Evolutionary conservation across 2,888 invertebrate genomes (phyloP), one percentile per base, ranked within the genome.

Genomic region (Amphipyra berbera): DNA sequence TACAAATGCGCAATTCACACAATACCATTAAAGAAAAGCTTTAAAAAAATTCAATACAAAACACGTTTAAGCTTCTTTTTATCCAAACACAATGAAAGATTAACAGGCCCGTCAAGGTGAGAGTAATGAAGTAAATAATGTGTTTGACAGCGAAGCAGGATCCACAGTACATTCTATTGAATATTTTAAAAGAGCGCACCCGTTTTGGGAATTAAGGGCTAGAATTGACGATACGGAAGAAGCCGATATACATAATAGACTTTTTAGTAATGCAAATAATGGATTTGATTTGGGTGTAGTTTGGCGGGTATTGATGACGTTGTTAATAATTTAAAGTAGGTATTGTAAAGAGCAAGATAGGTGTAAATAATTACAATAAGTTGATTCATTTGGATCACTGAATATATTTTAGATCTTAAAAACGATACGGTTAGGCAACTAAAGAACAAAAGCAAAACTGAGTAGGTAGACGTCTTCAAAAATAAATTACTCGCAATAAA

Each of bases 81-180:
- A 86, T 86, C 76, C 83, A 75, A 79, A 82, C 83, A 90, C 91
- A 90, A 90, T 90, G 88, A 90, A 90, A 90, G 91, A 91, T 91
- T 90, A 91, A 90, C 90, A 86, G 81, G 81, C 81, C 81, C 85
- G 87, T 87, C 87, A 85, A 82, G 83, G 81, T 76, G 84, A 91
- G 91, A 92, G 90, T 90, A 90, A 92, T 92, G 90, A 91, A 88
- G 85, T 82, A 82, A 86, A 86, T 87, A 90, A 90, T 89, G 90
- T 87, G 84, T 90, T 90, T 91, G 92, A 92, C 92, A 90, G 88
- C 76, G 66, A 78, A 84, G 82, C 79, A 74, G 61, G 68, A 72
- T 77, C 63, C 63, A 67, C 80, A 65, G 72, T 74, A 83, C 78
- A 79, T 80, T 79, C 83, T 78, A 86, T 89, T 92, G 90, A 92